Base-by-base conservation (phyloP, 2,888 invertebrate species). In the Physocephala rufipes region DNA sequence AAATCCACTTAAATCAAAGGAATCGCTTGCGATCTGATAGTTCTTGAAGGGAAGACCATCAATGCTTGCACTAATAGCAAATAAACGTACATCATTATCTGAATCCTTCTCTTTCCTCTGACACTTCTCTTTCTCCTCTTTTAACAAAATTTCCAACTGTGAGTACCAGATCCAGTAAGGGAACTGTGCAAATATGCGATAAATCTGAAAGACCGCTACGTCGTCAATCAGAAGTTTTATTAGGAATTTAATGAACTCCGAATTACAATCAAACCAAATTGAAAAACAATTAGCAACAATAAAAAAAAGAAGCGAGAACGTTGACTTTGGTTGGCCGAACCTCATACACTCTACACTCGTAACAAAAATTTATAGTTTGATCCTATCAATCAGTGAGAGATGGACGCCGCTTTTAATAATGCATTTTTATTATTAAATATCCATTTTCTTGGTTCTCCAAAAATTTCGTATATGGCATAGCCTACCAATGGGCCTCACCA, bases 281-380 rank as follows among this genome's bases (percentile, higher is more conserved):
- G 51, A 53, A 66, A 66, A 66, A 53, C 66, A 53, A 66, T 66
- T 66, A 66, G 30, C 53, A 53, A 49, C 36, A 53, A 53, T 51
- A 66, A 66, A 59, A 59, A 26, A 26, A 7, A 59, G 28, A 28
- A 19, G 24, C n/a, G 62, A 19, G 62, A 49, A 24, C 24, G 28
- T 30, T 51, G 28, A n/a, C 2, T 19, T 30, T n/a, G 12, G 55
- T 55, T 13, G 9, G 15, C n/a, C 2, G 19, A 55, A 4, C 24
- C 12, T 24, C 13, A n/a, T n/a, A 51, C 30, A 65, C 28, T 26
- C n/a, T 9, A 51, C 16, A 16, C 19, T 15, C 26, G 47, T n/a
- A n/a, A n/a, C n/a, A n/a, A n/a, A n/a, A n/a, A n/a, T n/a, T n/a
- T n/a, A n/a, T n/a, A n/a, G n/a, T 5, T 19, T 16, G n/a, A 16